Percentiles rank a stretch among this genome's conserved stretches.
phyloP scores from a whole-genome alignment of 1,140 invertebrate genomes.

The Diachasma alloeum region DNA sequence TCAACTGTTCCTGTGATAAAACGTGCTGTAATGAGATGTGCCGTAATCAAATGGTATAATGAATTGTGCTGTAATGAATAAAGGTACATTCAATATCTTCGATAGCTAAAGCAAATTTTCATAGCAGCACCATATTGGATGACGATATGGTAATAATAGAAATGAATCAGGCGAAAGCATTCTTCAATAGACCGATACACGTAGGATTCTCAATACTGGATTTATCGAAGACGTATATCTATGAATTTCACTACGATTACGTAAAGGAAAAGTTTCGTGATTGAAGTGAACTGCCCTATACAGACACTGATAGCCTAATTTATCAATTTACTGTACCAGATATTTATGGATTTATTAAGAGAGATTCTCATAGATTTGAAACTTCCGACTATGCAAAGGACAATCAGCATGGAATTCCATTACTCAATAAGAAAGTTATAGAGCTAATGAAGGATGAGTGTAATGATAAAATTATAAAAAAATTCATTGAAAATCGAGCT shows the following conservation, averaged over 20 bases:
- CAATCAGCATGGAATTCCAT: background rate
- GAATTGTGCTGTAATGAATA: no score
- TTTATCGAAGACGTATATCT: background rate
- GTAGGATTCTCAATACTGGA: conserved; percentile 2
- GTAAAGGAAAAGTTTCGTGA: background rate
- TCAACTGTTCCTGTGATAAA: no score
- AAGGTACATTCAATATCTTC: no score
- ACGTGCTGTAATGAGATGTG: no score
- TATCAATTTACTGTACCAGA: background rate
- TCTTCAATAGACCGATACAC: conserved; percentile 15
- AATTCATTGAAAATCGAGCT: no score
- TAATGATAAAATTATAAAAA: conserved; percentile 20
- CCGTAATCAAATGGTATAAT: no score
- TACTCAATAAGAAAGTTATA: conserved; percentile 25
- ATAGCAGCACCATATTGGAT: no score
- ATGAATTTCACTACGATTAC: conserved; percentile 23
- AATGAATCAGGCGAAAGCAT: no score
- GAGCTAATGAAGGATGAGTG: conserved; percentile 24
- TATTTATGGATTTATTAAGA: background rate
- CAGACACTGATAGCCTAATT: background rate
- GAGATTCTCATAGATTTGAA: background rate
- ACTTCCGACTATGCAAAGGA: background rate
- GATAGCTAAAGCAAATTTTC: no score
- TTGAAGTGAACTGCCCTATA: conserved; percentile 1
- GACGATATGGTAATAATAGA: no score